phyloP scores from a whole-genome alignment of 1,140 invertebrate genomes.

The Aricia agestis region DNA sequence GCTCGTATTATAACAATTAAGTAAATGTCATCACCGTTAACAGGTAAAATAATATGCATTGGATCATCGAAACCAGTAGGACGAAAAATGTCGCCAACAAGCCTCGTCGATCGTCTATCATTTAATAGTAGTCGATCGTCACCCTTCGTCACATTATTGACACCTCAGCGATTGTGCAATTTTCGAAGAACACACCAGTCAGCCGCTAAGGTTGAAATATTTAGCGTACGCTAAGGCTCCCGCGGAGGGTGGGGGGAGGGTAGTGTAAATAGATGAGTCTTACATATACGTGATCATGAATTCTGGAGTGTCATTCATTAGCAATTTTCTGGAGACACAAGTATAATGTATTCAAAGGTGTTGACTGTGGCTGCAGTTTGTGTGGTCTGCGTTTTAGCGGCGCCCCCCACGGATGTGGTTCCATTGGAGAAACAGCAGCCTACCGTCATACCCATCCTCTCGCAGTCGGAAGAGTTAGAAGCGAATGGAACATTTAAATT shows the following conservation, averaged over 20 bases:
- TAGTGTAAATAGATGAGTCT: slow-evolving; percentile 74
- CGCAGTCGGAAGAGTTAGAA: slow-evolving; percentile 72
- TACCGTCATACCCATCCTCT: slow-evolving; percentile 72
- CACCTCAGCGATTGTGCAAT: slow-evolving; percentile 70
- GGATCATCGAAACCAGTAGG: not conserved
- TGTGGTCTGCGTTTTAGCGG: slow-evolving; percentile 33
- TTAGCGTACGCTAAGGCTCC: slow-evolving; percentile 67
- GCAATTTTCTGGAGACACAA: slow-evolving; percentile 51
- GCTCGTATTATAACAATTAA: not conserved
- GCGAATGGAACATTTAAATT: slow-evolving; percentile 76
- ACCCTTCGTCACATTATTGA: slow-evolving; percentile 65
- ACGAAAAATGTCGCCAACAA: slow-evolving; percentile 24
- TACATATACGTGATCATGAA: slow-evolving; percentile 71
- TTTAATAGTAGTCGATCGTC: slow-evolving; percentile 55
- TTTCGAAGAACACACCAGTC: slow-evolving; percentile 67
- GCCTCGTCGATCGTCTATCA: slow-evolving; percentile 39
- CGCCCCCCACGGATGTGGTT: slow-evolving; percentile 43
- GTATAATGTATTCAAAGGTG: slow-evolving; percentile 53
- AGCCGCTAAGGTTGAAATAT: slow-evolving; percentile 72
- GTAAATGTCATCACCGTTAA: not conserved
- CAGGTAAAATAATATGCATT: not conserved
- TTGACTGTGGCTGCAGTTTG: slow-evolving; percentile 36
- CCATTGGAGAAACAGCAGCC: slow-evolving; percentile 50
- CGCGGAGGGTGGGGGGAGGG: slow-evolving; percentile 68
- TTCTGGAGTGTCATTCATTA: slow-evolving; percentile 65